Percentiles rank a stretch among this genome's conserved stretches.
phyloP scores from a whole-genome alignment of 2,113 vertebrate species.

The Psilopsiagon aurifrons region DNA sequence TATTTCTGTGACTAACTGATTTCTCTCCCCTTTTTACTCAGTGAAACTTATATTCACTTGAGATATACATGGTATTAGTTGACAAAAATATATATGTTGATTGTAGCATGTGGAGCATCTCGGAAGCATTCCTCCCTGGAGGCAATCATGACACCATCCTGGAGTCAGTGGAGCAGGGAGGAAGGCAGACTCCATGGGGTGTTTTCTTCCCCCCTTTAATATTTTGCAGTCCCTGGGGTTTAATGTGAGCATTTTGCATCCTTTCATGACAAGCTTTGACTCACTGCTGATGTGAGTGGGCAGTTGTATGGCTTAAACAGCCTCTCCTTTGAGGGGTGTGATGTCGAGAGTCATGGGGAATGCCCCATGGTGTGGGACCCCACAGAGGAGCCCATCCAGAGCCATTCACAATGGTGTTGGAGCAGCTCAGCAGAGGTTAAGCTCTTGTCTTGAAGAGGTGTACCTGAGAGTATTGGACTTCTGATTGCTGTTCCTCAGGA shows the following conservation, averaged over 20 bases:
- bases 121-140: not conserved
- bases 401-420: not conserved
- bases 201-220: not conserved
- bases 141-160: not conserved
- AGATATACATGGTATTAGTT: not conserved
- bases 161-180: no score
- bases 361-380: not conserved
- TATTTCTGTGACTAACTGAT: not conserved
- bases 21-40: not conserved
- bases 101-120: not conserved
- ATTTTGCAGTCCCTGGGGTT: not conserved
- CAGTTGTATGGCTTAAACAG: fast-evolving
- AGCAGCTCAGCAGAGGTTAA: not conserved
- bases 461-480: not conserved
- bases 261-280: not conserved
- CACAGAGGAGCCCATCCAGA: not conserved
- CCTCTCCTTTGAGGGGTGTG: no score
- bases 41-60: not conserved
- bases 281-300: fast-evolving
- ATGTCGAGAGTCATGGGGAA: fast-evolving
- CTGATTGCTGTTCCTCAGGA: not conserved
- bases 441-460: not conserved
- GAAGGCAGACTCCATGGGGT: not conserved
- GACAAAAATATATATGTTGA: not conserved
- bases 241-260: no score